Evolutionary conservation across 1,140 invertebrate genomes (phyloP), one percentile per base, ranked within the genome.

Genomic region (Oryzaephilus surinamensis): DNA sequence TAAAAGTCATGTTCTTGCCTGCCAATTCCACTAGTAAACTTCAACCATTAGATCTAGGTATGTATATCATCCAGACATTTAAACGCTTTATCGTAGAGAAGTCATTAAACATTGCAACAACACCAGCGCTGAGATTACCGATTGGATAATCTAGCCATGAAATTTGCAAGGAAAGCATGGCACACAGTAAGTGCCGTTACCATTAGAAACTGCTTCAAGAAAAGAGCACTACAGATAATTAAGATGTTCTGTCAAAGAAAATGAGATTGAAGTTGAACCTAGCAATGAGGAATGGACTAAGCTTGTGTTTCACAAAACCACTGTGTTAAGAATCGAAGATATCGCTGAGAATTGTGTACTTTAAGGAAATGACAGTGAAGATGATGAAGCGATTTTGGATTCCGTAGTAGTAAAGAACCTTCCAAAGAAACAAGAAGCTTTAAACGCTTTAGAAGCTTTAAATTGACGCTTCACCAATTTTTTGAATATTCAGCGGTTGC

Each of bases 181-280:
- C 43, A 33, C 19, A 28, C 29, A 41, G 36, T 51, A 18, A 43
- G 48, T 44, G 41, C 48, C 31, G 41, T 43, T 24, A 48, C 50
- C 19, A 26, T 54, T 15, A 42, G 39, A 40, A 54, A 51, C 28
- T 53, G 51, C 41, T 51, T 51, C 36, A 46, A 46, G 26, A 48
- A 48, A 51, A 40, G 40, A 43, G 28, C n/a, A 37, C 35, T 36
- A 16, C 41, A 38, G 30, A 16, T 41, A 32, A 47, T 27, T 32
- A 46, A 39, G 27, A 39, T 21, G 11, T 34, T 28, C 28, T 32
- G 34, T 8, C 40, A 28, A 45, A 41, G 28, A 34, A 44, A 45
- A 47, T 40, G 45, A 46, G 8, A 18, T 41, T 44, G 19, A 42
- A 42, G 33, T 39, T 39, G 34, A 29, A 46, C 38, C 46, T 42